These are phyloP conservation scores for Labrus mixtus DNA, from an alignment of 2,113 vertebrate genomes.

Conservation along the genomic window DNA sequence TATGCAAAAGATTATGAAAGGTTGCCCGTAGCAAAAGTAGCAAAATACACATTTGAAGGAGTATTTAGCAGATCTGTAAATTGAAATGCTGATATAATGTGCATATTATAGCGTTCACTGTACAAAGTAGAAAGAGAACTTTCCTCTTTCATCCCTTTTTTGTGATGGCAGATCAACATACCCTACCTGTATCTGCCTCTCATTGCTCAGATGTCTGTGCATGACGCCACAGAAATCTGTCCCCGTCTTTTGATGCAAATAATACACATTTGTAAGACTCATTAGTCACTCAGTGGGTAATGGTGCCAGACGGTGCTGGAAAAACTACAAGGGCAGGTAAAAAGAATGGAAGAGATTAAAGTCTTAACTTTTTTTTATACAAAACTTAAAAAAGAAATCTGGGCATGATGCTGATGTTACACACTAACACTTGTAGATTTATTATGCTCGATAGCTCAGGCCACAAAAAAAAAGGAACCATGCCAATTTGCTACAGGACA, in stretches of 20 bases:
- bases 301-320: conserved; percentile 56
- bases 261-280: conserved; percentile 72
- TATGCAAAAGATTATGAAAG: background rate
- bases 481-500: conserved; percentile 10
- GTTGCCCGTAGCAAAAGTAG: background rate
- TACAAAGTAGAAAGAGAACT: conserved; percentile 1
- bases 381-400: conserved; percentile 13
- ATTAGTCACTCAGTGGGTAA: conserved; percentile 76
- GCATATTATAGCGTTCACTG: background rate
- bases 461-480: background rate
- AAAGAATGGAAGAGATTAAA: conserved; percentile 45
- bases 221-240: conserved; percentile 48
- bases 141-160: conserved; percentile 1
- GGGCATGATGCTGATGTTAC: background rate
- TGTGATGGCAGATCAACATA: conserved; percentile 53
- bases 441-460: background rate
- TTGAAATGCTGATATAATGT: background rate
- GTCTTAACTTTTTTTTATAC: conserved; percentile 35
- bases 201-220: conserved; percentile 28
- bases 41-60: background rate
- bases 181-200: conserved; percentile 45
- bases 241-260: conserved; percentile 74
- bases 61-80: background rate
- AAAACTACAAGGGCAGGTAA: conserved; percentile 61
- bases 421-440: conserved; percentile 8